phyloP scores from a whole-genome alignment of 1,140 invertebrate species.

The Centruroides sculpturatus region DNA sequence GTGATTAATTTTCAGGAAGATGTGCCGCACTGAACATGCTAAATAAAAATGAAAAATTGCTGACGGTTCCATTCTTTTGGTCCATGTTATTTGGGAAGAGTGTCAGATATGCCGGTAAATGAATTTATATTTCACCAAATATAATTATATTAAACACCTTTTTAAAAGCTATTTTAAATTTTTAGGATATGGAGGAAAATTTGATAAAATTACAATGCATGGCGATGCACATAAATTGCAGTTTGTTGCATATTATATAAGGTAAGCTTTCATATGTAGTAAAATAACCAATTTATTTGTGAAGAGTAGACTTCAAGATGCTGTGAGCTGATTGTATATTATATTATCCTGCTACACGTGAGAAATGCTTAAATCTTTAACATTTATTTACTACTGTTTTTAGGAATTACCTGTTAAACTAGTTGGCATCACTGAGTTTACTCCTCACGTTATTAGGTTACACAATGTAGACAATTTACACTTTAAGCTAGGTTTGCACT shows the following conservation, averaged over 20 bases:
- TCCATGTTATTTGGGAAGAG: constrained; percentile 74
- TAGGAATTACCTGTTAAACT: no score
- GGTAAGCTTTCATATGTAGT: not conserved
- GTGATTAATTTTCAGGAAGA: constrained; percentile 21
- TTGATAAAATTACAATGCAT: constrained; percentile 53
- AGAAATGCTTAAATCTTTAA: no score
- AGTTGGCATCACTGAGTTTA: no score
- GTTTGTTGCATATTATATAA: constrained; percentile 56
- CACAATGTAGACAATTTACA: no score
- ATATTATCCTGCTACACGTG: no score
- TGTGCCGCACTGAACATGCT: constrained; percentile 71
- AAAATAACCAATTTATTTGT: no score
- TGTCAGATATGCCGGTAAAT: constrained; percentile 62
- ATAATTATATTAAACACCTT: no score
- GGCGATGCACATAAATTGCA: constrained; percentile 61
- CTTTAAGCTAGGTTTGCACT: no score
- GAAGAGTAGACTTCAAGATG: no score
- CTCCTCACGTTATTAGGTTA: no score
- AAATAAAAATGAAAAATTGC: constrained; percentile 34
- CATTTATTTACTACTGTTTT: no score
- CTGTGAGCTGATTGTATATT: no score
- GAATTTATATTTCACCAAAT: not conserved
- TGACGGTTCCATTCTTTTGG: constrained; percentile 82
- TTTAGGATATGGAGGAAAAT: constrained; percentile 53
- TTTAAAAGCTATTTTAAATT: not conserved